Evolutionary conservation across 2,797 vertebrate species (phyloP).

Genomic region (Hydrolagus colliei): DNA sequence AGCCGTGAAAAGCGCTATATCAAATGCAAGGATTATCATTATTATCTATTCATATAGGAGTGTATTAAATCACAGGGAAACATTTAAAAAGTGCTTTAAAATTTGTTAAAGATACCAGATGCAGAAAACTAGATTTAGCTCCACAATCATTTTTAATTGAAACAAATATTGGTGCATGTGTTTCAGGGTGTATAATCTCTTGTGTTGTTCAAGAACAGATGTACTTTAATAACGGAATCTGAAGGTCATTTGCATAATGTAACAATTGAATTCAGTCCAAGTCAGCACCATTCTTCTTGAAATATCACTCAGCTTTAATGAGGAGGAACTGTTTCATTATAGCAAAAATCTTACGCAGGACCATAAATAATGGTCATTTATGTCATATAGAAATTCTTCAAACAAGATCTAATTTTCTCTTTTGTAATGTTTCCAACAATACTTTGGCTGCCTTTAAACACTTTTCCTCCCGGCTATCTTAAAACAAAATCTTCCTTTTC

Average conservation of each 20-base stretch:
- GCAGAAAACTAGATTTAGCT: not conserved
- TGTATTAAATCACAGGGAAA: not conserved
- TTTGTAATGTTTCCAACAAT: too few species aligned
- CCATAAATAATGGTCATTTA: not conserved
- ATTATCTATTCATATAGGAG: not conserved
- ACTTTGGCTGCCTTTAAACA: too few species aligned
- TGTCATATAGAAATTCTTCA: not conserved
- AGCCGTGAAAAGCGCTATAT: too few species aligned
- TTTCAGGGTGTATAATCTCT: not conserved
- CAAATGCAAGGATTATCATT: too few species aligned
- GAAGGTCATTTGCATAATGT: conserved; percentile 4
- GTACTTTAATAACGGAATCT: conserved; percentile 9
- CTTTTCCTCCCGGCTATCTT: not conserved
- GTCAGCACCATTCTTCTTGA: not conserved
- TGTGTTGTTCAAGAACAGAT: not conserved
- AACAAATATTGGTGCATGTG: not conserved
- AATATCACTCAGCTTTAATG: conserved; percentile 18
- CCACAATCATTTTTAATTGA: not conserved
- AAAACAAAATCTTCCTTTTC: too few species aligned
- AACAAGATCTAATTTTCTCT: not conserved
- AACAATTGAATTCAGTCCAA: not conserved
- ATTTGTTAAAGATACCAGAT: conserved; percentile 6
- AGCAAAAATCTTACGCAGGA: not conserved
- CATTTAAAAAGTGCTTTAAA: not conserved
- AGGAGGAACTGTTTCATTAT: not conserved